Evolutionary conservation across 2,888 invertebrate species (phyloP).

Genomic region (Nomada hirtipes): DNA sequence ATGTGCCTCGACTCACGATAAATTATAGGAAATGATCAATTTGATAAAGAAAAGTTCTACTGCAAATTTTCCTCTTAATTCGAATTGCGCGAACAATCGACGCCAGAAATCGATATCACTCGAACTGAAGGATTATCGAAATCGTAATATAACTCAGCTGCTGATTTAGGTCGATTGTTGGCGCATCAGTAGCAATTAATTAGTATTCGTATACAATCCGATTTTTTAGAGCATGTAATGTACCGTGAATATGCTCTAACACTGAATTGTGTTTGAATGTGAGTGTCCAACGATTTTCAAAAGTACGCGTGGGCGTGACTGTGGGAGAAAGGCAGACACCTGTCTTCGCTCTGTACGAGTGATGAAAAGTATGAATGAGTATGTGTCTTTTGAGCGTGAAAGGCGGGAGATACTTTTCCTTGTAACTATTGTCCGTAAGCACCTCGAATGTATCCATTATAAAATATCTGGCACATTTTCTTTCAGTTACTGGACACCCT

Average conservation of each 20-base stretch:
- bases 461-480: conserved; percentile 82
- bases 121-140: background rate
- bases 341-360: conserved; percentile 21
- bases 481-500: conserved; percentile 99
- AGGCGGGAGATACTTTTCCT: conserved; percentile 60
- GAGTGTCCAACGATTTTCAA: conserved; percentile 44
- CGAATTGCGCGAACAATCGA: conserved; percentile 63
- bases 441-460: conserved; percentile 61
- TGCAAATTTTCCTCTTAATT: conserved; percentile 81
- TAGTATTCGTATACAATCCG: conserved; percentile 80
- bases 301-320: conserved; percentile 1
- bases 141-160: background rate
- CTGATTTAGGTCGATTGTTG: conserved; percentile 70
- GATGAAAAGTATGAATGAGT: conserved; percentile 25
- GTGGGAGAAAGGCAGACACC: conserved; percentile 27
- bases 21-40: conserved; percentile 69
- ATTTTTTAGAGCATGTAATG: conserved; percentile 82
- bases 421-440: conserved; percentile 52
- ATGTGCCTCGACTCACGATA: conserved; percentile 30
- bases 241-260: conserved; percentile 82
- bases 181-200: conserved; percentile 79
- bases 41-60: conserved; percentile 81
- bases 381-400: conserved; percentile 27
- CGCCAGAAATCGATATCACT: background rate
- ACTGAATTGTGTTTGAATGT: conserved; percentile 75